Evolutionary conservation across 2,797 vertebrate genomes (phyloP).

Genomic region (Pelodytes ibericus): DNA sequence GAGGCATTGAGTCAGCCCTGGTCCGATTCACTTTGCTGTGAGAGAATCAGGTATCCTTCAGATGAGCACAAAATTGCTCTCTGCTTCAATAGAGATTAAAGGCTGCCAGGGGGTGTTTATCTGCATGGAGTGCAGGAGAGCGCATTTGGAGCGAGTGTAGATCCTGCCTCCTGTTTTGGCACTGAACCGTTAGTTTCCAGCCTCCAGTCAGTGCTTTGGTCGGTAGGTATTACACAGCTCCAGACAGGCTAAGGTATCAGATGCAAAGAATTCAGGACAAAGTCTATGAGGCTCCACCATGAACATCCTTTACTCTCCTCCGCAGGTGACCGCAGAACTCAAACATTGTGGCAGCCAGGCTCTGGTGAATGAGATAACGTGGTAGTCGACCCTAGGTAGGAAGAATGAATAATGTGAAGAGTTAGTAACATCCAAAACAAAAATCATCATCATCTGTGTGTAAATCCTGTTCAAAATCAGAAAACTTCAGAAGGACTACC

Average conservation of each 20-base stretch:
- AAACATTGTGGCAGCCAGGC: constrained; percentile 94
- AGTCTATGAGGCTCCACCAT: constrained; percentile 39
- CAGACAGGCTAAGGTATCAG: not conserved
- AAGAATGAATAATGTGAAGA: not conserved
- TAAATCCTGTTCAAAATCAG: no score
- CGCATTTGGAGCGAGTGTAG: not conserved
- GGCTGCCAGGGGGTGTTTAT: not conserved
- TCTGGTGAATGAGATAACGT: constrained; percentile 95
- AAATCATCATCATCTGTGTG: no score
- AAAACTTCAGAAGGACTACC: no score
- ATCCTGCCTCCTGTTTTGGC: not conserved
- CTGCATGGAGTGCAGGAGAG: not conserved
- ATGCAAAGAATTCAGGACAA: not conserved
- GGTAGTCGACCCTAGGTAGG: constrained; percentile 85
- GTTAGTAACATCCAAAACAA: not conserved
- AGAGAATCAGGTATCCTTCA: not conserved
- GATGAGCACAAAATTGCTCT: not conserved
- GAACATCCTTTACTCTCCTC: constrained; percentile 79
- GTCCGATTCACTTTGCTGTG: not conserved
- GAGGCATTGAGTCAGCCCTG: not conserved
- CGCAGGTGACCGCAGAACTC: constrained; percentile 91
- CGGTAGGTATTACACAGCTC: not conserved
- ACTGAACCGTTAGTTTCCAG: not conserved
- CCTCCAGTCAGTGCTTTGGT: not conserved
- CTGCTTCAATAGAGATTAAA: not conserved